A percentile compares a stretch with the other conserved stretches of the same genome.
phyloP scores from a whole-genome alignment of 2,113 vertebrate species.

The Brachirus orientalis region DNA sequence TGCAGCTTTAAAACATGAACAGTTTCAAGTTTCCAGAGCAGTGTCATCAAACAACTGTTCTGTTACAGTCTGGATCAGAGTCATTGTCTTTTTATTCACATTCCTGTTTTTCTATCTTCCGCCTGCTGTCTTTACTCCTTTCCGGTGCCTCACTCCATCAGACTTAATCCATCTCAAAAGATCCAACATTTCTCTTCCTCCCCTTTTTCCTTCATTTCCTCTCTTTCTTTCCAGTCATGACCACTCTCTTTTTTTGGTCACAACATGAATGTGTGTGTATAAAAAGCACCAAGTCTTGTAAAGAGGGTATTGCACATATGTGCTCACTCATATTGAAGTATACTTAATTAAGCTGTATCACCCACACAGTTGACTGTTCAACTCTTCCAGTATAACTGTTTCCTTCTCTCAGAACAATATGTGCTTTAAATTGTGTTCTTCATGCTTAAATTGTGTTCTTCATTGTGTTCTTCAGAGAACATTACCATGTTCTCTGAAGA shows the following conservation, averaged over 20 bases:
- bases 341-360: slow-evolving; percentile 59
- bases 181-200: neutral
- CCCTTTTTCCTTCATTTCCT: neutral
- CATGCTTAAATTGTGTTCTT: slow-evolving; percentile 57
- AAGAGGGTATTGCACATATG: slow-evolving; percentile 32
- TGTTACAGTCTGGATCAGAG: too few relatives aligned
- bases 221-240: neutral
- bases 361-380: slow-evolving; percentile 18
- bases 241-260: slow-evolving; percentile 10
- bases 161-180: too few relatives aligned
- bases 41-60: too few relatives aligned
- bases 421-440: slow-evolving; percentile 58
- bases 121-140: too few relatives aligned
- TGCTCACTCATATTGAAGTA: slow-evolving; percentile 67
- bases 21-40: too few relatives aligned
- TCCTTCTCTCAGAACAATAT: slow-evolving; percentile 53
- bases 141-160: too few relatives aligned
- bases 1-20: too few relatives aligned
- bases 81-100: too few relatives aligned
- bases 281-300: slow-evolving; percentile 23
- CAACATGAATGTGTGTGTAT: slow-evolving; percentile 28
- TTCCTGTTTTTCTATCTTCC: too few relatives aligned
- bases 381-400: slow-evolving; percentile 32
- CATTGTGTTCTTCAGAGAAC: slow-evolving; percentile 57
- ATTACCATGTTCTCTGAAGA: slow-evolving; percentile 40